A percentile compares a stretch with the other conserved stretches of the same genome.
phyloP scores from a whole-genome alignment of 2,888 invertebrate species.

The Drosophila setosimentum region DNA sequence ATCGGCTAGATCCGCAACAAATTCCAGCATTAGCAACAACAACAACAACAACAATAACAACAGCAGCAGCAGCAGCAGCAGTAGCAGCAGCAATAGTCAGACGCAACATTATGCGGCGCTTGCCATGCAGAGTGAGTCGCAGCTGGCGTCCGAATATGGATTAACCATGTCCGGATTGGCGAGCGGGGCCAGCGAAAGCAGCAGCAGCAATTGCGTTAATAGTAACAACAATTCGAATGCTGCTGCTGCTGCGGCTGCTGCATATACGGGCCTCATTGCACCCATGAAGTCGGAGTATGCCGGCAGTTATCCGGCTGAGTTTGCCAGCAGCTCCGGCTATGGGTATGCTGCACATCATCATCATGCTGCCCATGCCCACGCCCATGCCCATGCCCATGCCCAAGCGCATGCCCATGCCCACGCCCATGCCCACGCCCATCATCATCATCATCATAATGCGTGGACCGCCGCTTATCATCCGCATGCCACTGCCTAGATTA shows the following conservation, averaged over 20 bases:
- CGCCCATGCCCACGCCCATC: constrained; percentile 49
- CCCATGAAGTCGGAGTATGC: constrained; percentile 81
- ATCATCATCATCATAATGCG: constrained; percentile 72
- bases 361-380: constrained; percentile 42
- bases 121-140: constrained; percentile 82
- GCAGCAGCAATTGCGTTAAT: constrained; percentile 25
- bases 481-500: constrained; percentile 67
- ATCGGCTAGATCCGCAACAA: constrained; percentile 23
- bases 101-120: constrained; percentile 76
- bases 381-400: constrained; percentile 57
- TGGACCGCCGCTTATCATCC: constrained; percentile 83
- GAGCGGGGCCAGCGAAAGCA: constrained; percentile 63
- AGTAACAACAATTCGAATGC: constrained; percentile 16
- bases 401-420: constrained; percentile 54
- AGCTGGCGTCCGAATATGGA: constrained; percentile 80
- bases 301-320: constrained; percentile 70
- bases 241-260: constrained; percentile 24
- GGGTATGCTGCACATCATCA: constrained; percentile 52
- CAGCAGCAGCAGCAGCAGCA: constrained; percentile 43
- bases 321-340: constrained; percentile 65
- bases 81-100: constrained; percentile 20
- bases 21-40: constrained; percentile 25
- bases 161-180: constrained; percentile 77
- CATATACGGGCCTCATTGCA: constrained; percentile 64
- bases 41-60: constrained; percentile 9